phyloP scores from a whole-genome alignment of 2,113 vertebrate genomes.

The Onychostoma macrolepis region DNA sequence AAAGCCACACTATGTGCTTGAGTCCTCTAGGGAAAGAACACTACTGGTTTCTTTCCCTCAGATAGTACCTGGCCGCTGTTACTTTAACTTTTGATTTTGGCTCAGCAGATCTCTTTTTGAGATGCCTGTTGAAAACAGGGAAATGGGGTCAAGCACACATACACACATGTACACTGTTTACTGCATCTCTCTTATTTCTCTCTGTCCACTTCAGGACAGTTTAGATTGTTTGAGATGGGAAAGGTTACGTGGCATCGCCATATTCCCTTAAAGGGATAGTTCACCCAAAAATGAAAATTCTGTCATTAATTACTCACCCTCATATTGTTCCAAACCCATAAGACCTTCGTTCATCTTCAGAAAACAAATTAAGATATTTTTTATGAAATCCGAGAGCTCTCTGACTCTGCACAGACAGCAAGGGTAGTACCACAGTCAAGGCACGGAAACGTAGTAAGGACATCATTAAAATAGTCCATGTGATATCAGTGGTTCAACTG shows the following conservation, averaged over 20 bases:
- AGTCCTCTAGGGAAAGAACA: conserved; percentile 47
- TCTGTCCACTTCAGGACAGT: background rate
- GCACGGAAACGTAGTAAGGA: no score
- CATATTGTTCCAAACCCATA: background rate
- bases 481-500: no score
- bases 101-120: conserved; percentile 57
- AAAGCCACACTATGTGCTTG: conserved; percentile 14
- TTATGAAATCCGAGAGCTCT: no score
- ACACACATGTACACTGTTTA: background rate
- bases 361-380: no score
- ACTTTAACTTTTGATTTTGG: conserved; percentile 53
- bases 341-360: background rate
- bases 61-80: conserved; percentile 56
- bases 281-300: background rate
- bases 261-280: no score
- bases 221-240: background rate
- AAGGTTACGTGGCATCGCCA: background rate
- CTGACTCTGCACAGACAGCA: no score
- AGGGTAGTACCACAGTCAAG: no score
- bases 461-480: no score
- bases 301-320: background rate
- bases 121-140: conserved; percentile 46
- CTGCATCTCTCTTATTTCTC: background rate
- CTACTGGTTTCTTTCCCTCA: conserved; percentile 50
- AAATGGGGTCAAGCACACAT: conserved; percentile 26